These are phyloP conservation scores for Formica aserva DNA, from an alignment of 2,888 invertebrate species.

Conservation along the genomic window DNA sequence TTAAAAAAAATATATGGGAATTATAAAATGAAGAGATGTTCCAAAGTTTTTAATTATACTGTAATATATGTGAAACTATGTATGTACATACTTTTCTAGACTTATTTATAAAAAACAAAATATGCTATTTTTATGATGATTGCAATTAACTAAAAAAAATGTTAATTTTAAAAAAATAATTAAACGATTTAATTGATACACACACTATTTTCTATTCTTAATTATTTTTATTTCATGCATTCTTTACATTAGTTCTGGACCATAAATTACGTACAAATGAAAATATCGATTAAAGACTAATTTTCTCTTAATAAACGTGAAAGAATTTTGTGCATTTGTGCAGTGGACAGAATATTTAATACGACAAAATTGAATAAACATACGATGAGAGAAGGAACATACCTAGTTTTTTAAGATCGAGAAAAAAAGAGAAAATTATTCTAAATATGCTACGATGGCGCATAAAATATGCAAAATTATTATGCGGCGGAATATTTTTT, in stretches of 20 bases:
- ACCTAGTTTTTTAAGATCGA: neutral
- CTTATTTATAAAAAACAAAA: neutral
- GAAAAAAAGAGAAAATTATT: neutral
- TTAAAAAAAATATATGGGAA: neutral
- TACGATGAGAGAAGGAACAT: too few species aligned
- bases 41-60: neutral
- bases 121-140: neutral
- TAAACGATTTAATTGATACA: neutral
- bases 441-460: neutral
- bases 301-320: slow-evolving; percentile 1
- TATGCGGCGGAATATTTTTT: slow-evolving; percentile 36
- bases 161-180: neutral
- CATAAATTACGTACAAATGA: neutral
- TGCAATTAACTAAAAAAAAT: neutral
- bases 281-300: neutral
- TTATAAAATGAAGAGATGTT: neutral
- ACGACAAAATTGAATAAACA: slow-evolving; percentile 9
- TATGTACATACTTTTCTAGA: neutral
- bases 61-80: neutral
- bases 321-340: neutral
- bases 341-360: neutral
- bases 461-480: slow-evolving; percentile 22
- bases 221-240: neutral
- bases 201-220: neutral
- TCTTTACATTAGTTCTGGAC: neutral